Conservation (phyloP, 2,797 vertebrate genomes). For the Dallia pectoralis region DNA sequence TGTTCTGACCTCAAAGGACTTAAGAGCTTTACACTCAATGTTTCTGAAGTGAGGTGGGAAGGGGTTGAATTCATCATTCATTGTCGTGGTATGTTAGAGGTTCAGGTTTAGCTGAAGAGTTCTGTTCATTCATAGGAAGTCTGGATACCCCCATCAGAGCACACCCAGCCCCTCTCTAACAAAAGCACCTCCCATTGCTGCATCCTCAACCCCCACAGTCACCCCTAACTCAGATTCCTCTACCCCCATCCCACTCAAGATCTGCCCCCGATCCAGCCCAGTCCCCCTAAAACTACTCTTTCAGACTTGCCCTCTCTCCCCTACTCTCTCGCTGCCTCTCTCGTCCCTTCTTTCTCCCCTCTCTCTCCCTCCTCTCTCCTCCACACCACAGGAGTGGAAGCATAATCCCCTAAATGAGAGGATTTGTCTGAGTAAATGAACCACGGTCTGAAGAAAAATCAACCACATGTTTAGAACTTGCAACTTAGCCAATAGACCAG, state of each 20-base stretch:
- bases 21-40: conserved; percentile 43
- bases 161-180: conserved; percentile 51
- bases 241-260: conserved; percentile 35
- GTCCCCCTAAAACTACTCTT: conserved; percentile 34
- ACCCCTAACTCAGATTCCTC: conserved; percentile 46
- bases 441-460: conserved; percentile 44
- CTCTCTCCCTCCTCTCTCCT: conserved; percentile 15
- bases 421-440: conserved; percentile 62
- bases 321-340: conserved; percentile 17
- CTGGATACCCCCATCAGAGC: conserved; percentile 34
- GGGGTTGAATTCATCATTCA: conserved; percentile 24
- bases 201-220: conserved; percentile 40
- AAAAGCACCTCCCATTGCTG: conserved; percentile 39
- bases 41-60: neutral
- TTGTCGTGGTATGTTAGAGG: conserved; percentile 46
- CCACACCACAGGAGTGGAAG: conserved; percentile 43
- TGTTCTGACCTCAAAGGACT: conserved; percentile 34
- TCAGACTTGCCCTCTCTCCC: conserved; percentile 29
- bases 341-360: conserved; percentile 30
- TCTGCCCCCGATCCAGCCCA: conserved; percentile 25
- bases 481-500: too few species aligned
- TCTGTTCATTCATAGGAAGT: conserved; percentile 43
- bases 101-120: conserved; percentile 39
- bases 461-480: conserved; percentile 15
- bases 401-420: conserved; percentile 63